Conservation (phyloP, 2,888 invertebrate species). For the Yponomeuta plumbellus region DNA sequence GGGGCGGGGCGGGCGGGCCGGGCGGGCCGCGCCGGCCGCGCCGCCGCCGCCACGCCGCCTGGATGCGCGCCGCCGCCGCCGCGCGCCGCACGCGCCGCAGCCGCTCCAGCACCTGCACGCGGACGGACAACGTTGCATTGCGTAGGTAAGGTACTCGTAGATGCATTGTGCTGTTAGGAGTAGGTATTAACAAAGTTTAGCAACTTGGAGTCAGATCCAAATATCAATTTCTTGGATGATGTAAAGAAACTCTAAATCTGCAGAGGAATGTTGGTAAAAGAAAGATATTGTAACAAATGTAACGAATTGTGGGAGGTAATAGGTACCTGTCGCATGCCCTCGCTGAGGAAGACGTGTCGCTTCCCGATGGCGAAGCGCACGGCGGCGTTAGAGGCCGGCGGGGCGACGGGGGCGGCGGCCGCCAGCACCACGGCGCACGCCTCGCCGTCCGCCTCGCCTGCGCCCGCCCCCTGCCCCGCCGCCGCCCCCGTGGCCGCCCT, state of each 20-base stretch:
- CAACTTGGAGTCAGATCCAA: background rate
- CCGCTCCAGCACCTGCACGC: constrained; percentile 86
- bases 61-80: constrained; percentile 89
- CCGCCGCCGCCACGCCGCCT: constrained; percentile 90
- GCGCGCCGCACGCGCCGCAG: constrained; percentile 86
- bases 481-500: constrained; percentile 85
- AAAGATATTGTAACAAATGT: background rate
- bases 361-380: constrained; percentile 93
- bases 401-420: constrained; percentile 87
- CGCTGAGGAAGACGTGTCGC: constrained; percentile 95
- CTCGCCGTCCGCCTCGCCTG: constrained; percentile 68
- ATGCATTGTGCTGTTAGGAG: too few relatives aligned
- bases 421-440: constrained; percentile 83
- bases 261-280: background rate
- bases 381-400: constrained; percentile 79
- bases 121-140: background rate
- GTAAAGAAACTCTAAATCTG: background rate
- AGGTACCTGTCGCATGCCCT: constrained; percentile 90
- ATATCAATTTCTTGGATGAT: background rate
- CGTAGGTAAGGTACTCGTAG: too few relatives aligned
- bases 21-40: constrained; percentile 40
- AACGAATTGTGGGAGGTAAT: background rate
- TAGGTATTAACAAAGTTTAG: background rate
- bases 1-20: constrained; percentile 43
- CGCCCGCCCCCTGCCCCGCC: constrained; percentile 50